Evolutionary conservation across 1,140 invertebrate species (phyloP).

Genomic region (Drosophila kepulauana): DNA sequence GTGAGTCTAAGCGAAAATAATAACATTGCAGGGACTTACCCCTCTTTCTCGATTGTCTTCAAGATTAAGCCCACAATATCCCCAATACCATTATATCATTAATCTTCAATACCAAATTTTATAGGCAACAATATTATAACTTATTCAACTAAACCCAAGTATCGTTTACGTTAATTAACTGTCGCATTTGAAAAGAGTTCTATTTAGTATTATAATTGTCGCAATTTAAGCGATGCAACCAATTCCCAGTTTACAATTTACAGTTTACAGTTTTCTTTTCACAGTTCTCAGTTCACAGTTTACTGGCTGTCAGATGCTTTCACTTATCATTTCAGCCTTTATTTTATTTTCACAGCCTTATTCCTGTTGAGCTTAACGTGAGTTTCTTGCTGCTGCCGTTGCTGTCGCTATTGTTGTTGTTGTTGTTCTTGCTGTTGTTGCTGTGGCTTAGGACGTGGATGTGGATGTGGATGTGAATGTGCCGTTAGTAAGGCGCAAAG

Average conservation of each 20-base stretch:
- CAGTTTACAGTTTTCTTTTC: no score
- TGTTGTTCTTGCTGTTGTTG: slow-evolving; percentile 15
- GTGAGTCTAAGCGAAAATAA: no score
- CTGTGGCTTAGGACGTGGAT: slow-evolving; percentile 59
- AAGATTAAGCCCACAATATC: no score
- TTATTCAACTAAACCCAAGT: no score
- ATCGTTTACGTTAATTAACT: no score
- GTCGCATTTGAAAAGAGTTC: background rate
- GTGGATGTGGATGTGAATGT: slow-evolving; percentile 25
- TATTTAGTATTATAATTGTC: slow-evolving; percentile 4
- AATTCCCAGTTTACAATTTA: slow-evolving; percentile 2
- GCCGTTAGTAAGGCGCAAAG: slow-evolving; percentile 43
- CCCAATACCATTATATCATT: no score
- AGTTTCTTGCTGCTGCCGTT: slow-evolving; percentile 30
- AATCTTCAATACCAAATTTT: no score
- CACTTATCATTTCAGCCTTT: slow-evolving; percentile 76
- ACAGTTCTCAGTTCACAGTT: slow-evolving; percentile 8
- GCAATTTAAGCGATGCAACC: background rate
- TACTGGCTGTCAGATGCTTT: slow-evolving; percentile 37
- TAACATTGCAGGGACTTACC: no score
- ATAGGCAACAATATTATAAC: no score
- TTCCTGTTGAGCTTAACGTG: slow-evolving; percentile 57
- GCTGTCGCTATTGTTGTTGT: slow-evolving; percentile 29
- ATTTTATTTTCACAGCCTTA: slow-evolving; percentile 80
- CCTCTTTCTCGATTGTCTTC: no score